Conservation (phyloP, 2,888 invertebrate species). For the Dynastes tityus region DNA sequence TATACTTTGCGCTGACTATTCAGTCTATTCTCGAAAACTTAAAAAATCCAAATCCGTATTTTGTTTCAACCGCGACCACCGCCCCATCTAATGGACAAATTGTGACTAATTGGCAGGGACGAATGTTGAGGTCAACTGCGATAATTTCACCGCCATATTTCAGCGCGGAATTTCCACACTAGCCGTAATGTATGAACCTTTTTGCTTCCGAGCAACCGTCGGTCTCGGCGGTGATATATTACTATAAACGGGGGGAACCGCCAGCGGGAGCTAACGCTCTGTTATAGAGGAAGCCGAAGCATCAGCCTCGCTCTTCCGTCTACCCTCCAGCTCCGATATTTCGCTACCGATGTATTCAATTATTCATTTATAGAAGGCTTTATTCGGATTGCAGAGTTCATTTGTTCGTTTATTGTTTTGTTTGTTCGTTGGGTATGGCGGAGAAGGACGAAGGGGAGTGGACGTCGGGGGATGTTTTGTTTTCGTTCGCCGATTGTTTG, state of each 20-base stretch:
- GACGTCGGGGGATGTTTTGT: slow-evolving; percentile 36
- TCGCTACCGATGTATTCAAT: slow-evolving; percentile 55
- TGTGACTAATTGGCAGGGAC: slow-evolving; percentile 58
- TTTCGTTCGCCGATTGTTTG: slow-evolving; percentile 46
- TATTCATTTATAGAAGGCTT: slow-evolving; percentile 50
- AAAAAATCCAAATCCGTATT: not conserved
- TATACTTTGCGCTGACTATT: no score
- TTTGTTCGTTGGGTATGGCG: slow-evolving; percentile 46
- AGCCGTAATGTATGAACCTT: slow-evolving; percentile 55
- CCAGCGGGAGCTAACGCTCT: not conserved
- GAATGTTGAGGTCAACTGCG: slow-evolving; percentile 48
- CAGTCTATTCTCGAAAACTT: not conserved
- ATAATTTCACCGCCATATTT: slow-evolving; percentile 55
- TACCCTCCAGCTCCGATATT: slow-evolving; percentile 34
- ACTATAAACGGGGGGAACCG: slow-evolving; percentile 26
- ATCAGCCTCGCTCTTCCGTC: no score
- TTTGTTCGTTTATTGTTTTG: slow-evolving; percentile 53
- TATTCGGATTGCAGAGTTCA: slow-evolving; percentile 53
- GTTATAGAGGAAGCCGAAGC: not conserved
- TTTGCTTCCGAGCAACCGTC: slow-evolving; percentile 50
- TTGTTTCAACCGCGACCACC: not conserved
- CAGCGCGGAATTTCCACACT: slow-evolving; percentile 51
- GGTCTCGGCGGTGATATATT: slow-evolving; percentile 50
- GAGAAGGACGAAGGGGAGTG: not conserved
- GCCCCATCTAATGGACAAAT: slow-evolving; percentile 55